Base-by-base conservation (phyloP, 1,140 invertebrate species). In the Cataglyphis hispanica region DNA sequence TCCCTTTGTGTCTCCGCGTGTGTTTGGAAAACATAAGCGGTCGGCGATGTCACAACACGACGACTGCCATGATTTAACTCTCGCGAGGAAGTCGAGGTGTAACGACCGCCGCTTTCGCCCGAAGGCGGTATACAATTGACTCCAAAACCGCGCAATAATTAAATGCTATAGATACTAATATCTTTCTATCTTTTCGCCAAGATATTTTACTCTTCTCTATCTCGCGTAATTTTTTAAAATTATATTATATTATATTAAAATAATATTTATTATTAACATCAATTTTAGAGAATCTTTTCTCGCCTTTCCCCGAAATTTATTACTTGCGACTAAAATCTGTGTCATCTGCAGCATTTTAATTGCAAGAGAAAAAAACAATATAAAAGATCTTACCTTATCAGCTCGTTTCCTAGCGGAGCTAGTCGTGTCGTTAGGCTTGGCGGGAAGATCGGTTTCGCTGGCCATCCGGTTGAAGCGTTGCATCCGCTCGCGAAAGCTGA, bases 381-480 rank as follows among this genome's bases (percentile, higher is more conserved):
- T 7, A 11, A 70, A 37, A 13, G 5, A 64, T 87, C 46, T 95
- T 95, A 97, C 97, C 96, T 96, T 97, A 84, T 97, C 96, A 76
- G 94, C 93, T 89, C 96, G 96, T 94, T 96, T 97, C 93, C 96
- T 96, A 83, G 93, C 92, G 60, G 95, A 95, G 61, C 94, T 95
- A 90, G 95, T 96, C 60, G 88, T 89, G n/a, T 72, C 93, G 67
- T 91, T 94, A 11, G 93, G 91, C 56, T 93, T 92, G 66, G 89
- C 88, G 40, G 90, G 91, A 63, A 94, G 91, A 92, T 95, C 94
- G 37, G 94, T 95, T 69, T 95, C 95, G 7, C 97, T 98, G 70
- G 98, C 98, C 96, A 99, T 97, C 90, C 97, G 96, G 94, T 99
- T 98, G 93, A 99, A 98, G 93, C 98, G 98, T 95, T 98, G 97